Evolutionary conservation across 2,113 vertebrate species (phyloP).

Genomic region (Tetrao urogallus): DNA sequence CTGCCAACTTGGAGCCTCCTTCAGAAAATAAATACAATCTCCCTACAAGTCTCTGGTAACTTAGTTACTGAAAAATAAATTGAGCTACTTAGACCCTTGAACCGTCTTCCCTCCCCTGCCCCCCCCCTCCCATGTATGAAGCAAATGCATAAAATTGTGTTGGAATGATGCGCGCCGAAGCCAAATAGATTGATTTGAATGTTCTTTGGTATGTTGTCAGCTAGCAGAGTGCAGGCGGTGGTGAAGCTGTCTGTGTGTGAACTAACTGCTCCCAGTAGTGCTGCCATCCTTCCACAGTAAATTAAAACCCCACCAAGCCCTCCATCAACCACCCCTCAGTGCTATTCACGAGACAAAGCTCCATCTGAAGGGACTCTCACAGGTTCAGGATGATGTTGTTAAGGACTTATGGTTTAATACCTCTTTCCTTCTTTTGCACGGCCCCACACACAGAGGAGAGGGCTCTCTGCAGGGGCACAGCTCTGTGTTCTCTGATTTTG

Average conservation of each 20-base stretch:
- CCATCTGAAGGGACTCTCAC: not conserved
- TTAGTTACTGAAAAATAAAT: slow-evolving; percentile 86
- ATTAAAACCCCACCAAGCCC: not conserved
- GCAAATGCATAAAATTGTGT: slow-evolving; percentile 65
- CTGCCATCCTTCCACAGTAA: not conserved
- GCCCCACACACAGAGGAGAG: not conserved
- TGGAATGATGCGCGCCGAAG: slow-evolving; percentile 41
- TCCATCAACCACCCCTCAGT: not conserved
- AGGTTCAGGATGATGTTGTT: not conserved
- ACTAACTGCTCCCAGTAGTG: slow-evolving; percentile 32
- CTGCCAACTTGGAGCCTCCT: slow-evolving; percentile 81
- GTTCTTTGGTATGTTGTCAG: slow-evolving; percentile 60
- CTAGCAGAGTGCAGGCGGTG: not conserved
- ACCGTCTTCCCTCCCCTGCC: slow-evolving; percentile 6
- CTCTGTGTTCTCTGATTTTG: not conserved
- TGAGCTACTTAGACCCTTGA: slow-evolving; percentile 78
- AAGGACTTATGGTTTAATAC: not conserved
- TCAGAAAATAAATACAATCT: slow-evolving; percentile 81
- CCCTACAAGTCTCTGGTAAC: slow-evolving; percentile 78
- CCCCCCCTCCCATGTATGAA: not conserved
- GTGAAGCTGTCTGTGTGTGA: not conserved
- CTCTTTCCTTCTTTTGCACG: not conserved
- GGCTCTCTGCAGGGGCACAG: fast-evolving
- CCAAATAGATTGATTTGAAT: slow-evolving; percentile 49
- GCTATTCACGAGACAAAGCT: not conserved